A percentile compares a stretch with the other conserved stretches of the same genome.
Conservation (phyloP, 2,888 invertebrate species). For the Pristionchus fissidentatus region DNA sequence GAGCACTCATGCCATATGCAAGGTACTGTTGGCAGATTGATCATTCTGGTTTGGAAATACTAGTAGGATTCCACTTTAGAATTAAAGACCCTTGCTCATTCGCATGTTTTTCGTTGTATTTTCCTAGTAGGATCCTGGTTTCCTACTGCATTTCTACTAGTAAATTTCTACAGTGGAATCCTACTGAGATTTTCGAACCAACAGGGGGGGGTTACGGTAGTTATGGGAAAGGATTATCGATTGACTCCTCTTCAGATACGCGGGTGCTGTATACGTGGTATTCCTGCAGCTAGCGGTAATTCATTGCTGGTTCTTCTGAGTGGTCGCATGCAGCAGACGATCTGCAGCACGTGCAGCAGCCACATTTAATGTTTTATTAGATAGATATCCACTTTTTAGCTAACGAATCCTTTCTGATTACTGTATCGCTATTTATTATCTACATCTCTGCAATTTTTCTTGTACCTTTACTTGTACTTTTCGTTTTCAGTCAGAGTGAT, state of each 20-base stretch:
- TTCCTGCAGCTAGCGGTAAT: constrained; percentile 44
- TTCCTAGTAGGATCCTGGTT: not conserved
- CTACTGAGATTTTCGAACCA: not conserved
- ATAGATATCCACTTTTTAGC: not conserved
- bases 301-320: constrained; percentile 46
- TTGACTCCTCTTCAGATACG: constrained; percentile 9
- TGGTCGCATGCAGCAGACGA: not conserved
- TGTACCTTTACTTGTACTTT: constrained; percentile 29
- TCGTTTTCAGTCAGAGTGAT: too few species aligned
- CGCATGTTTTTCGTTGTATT: too few species aligned
- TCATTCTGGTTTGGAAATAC: not conserved
- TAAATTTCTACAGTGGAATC: too few species aligned
- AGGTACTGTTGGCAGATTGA: not conserved
- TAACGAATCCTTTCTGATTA: constrained; percentile 18
- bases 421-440: constrained; percentile 2
- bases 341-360: not conserved
- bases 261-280: constrained; percentile 35
- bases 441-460: constrained; percentile 10
- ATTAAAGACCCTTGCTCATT: too few species aligned
- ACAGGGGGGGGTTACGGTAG: not conserved
- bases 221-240: not conserved
- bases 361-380: not conserved
- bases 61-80: not conserved
- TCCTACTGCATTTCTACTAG: not conserved
- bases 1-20: constrained; percentile 46